phyloP scores from a whole-genome alignment of 2,888 invertebrate species.

The Steinernema carpocapsae region DNA sequence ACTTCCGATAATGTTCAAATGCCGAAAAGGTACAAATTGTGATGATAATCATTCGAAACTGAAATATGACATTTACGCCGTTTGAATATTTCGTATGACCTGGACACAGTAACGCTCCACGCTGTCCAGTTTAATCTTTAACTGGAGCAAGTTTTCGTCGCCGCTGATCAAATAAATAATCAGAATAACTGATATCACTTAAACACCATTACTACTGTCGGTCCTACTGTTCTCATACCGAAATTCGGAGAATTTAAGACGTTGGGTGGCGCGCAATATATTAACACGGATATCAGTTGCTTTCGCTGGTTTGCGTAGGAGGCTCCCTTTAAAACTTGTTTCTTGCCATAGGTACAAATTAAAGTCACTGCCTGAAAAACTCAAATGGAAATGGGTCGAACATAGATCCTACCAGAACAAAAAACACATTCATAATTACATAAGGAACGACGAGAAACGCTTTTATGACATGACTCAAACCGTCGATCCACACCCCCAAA shows the following conservation, averaged over 20 bases:
- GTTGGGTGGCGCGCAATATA: neutral
- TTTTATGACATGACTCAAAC: neutral
- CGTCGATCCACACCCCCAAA: neutral
- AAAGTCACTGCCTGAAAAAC: neutral
- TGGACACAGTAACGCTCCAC: neutral
- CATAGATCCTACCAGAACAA: neutral
- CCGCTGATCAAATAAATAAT: neutral
- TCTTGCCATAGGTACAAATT: neutral
- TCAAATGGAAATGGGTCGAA: neutral
- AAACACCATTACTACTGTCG: neutral
- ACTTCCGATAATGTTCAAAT: no score
- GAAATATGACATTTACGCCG: neutral
- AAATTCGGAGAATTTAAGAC: neutral
- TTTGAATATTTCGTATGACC: neutral
- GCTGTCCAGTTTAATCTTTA: neutral
- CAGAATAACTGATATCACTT: neutral
- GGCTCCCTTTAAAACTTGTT: neutral
- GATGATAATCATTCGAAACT: slow-evolving; percentile 2
- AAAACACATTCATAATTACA: neutral
- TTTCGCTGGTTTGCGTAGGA: neutral
- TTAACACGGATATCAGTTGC: neutral
- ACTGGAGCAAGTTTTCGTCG: neutral
- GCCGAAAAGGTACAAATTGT: neutral
- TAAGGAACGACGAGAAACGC: neutral
- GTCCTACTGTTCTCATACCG: neutral